Evolutionary conservation across 2,797 vertebrate species (phyloP).

Genomic region (Ceryle rudis): DNA sequence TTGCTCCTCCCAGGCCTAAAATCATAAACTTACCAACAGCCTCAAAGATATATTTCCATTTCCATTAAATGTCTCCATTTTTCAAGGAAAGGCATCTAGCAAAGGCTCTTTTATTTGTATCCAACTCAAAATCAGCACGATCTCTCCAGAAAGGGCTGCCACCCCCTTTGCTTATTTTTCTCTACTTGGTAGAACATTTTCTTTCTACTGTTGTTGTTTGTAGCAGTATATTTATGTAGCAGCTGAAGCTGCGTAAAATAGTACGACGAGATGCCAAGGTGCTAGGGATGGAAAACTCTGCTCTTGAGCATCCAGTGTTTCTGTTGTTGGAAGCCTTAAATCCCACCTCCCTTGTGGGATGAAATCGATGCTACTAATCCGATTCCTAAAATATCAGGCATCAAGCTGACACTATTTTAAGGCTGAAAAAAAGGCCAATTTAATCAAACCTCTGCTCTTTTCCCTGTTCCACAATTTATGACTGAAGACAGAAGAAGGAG

Average conservation of each 20-base stretch:
- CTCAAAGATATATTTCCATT: not conserved
- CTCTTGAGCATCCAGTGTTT: not conserved
- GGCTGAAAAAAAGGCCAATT: not conserved
- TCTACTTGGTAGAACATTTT: not conserved
- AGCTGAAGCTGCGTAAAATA: constrained; percentile 20
- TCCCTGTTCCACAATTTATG: not conserved
- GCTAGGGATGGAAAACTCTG: not conserved
- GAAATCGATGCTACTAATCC: not conserved
- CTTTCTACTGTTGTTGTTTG: not conserved
- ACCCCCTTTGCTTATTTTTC: not conserved
- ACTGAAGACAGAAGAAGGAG: not conserved
- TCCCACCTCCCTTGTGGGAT: not conserved
- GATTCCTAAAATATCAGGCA: not conserved
- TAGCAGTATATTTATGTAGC: not conserved
- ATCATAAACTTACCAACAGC: not conserved
- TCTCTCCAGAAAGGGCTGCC: not conserved
- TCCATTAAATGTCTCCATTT: not conserved
- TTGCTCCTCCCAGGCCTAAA: not conserved
- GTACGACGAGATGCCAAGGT: rapidly evolving
- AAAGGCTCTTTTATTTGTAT: not conserved
- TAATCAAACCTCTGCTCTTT: not conserved
- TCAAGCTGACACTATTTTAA: not conserved
- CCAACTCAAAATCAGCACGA: not conserved
- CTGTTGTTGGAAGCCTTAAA: not conserved
- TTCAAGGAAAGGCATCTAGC: not conserved